Conservation (phyloP, 2,888 invertebrate genomes). For the Harpalus rubripes region DNA sequence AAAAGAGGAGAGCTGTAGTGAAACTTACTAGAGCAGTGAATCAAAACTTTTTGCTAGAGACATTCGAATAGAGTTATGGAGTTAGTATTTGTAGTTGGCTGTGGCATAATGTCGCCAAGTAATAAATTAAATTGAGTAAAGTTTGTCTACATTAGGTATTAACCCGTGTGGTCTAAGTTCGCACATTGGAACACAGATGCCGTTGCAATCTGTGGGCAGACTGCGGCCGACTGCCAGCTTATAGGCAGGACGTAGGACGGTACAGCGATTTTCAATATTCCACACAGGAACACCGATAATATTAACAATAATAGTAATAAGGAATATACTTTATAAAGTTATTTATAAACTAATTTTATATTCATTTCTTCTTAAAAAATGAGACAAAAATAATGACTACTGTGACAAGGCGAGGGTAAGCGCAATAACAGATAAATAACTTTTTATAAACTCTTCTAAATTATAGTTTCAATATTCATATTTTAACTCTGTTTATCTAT, state of each 20-base stretch:
- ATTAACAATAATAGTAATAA: too few species aligned
- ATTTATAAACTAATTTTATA: too few species aligned
- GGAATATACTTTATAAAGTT: too few species aligned
- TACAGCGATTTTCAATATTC: background rate
- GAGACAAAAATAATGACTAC: too few species aligned
- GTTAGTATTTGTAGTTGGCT: slow-evolving; percentile 50
- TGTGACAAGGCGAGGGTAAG: too few species aligned
- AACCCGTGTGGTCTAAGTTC: slow-evolving; percentile 56
- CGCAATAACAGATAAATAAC: too few species aligned
- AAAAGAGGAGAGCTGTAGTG: background rate
- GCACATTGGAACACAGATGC: slow-evolving; percentile 61
- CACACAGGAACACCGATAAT: background rate
- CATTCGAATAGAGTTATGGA: slow-evolving; percentile 49
- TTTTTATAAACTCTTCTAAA: too few species aligned
- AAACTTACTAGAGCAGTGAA: slow-evolving; percentile 39
- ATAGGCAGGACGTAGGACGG: background rate
- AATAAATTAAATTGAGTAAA: slow-evolving; percentile 64
- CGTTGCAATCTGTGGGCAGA: slow-evolving; percentile 60
- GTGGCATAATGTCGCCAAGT: slow-evolving; percentile 54
- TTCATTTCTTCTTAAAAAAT: too few species aligned
- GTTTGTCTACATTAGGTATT: slow-evolving; percentile 59
- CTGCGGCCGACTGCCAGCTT: slow-evolving; percentile 43
- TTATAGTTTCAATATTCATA: too few species aligned
- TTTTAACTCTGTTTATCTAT: too few species aligned
- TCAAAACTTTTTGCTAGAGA: slow-evolving; percentile 41